Conservation (phyloP, 1,140 invertebrate species). For the Pteromalus puparum region DNA sequence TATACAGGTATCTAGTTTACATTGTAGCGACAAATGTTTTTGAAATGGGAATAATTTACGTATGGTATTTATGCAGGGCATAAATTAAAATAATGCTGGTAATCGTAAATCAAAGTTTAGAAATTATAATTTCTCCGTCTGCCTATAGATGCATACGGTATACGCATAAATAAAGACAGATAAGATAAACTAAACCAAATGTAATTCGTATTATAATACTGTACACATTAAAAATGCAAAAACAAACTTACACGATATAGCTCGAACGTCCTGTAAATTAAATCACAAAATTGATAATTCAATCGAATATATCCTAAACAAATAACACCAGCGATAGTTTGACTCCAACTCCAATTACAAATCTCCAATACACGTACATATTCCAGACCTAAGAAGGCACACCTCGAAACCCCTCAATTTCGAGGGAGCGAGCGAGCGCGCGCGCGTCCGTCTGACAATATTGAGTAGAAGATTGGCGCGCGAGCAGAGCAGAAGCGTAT, state of each 20-base stretch:
- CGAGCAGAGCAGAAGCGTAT: constrained; percentile 57
- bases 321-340: neutral
- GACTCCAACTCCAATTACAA: neutral
- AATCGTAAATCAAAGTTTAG: neutral
- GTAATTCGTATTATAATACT: too few species aligned
- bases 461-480: constrained; percentile 65
- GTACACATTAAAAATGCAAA: too few species aligned
- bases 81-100: neutral
- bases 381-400: neutral
- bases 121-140: neutral
- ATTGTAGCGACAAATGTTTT: neutral
- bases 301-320: neutral
- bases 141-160: neutral
- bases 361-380: neutral
- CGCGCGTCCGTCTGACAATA: constrained; percentile 50
- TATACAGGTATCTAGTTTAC: too few species aligned
- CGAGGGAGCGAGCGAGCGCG: neutral
- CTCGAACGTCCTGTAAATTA: too few species aligned
- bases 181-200: too few species aligned
- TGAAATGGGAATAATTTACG: neutral
- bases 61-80: neutral
- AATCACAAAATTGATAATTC: too few species aligned
- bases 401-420: neutral
- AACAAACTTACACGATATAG: too few species aligned
- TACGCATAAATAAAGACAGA: too few species aligned